A percentile compares a stretch with the other conserved stretches of the same genome.
phyloP scores from a whole-genome alignment of 2,797 vertebrate genomes.

The Eutrigla gurnardus region DNA sequence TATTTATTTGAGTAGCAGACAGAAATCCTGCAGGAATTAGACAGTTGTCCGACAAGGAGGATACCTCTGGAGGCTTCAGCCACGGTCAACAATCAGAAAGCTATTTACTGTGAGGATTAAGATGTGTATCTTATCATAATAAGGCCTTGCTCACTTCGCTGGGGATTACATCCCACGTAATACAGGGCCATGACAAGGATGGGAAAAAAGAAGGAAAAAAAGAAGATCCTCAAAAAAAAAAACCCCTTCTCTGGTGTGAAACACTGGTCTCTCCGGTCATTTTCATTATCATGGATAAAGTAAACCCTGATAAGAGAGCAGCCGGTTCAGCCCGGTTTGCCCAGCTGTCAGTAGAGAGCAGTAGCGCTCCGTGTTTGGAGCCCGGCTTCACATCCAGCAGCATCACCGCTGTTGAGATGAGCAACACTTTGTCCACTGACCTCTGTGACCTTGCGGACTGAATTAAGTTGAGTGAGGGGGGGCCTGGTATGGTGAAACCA shows the following conservation, averaged over 20 bases:
- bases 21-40: constrained; percentile 48
- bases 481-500: constrained; percentile 45
- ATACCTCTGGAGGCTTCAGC: constrained; percentile 46
- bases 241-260: constrained; percentile 18
- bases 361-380: constrained; percentile 69
- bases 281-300: constrained; percentile 27
- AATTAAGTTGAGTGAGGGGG: constrained; percentile 63
- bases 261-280: constrained; percentile 9
- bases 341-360: constrained; percentile 81
- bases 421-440: constrained; percentile 75
- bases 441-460: constrained; percentile 77
- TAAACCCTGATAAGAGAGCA: constrained; percentile 18
- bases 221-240: background rate
- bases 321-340: background rate
- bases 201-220: background rate
- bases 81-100: constrained; percentile 66
- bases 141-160: constrained; percentile 47
- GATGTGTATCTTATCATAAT: constrained; percentile 71
- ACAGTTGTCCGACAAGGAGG: constrained; percentile 37
- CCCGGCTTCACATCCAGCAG: constrained; percentile 4
- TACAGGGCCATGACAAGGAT: constrained; percentile 34
- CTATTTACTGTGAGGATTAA: constrained; percentile 71
- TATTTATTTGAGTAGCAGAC: constrained; percentile 46
- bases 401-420: constrained; percentile 57
- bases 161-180: constrained; percentile 63